A percentile compares a stretch with the other conserved stretches of the same genome.
Conservation (phyloP, 2,113 vertebrate species). For the Oncorhynchus nerka region DNA sequence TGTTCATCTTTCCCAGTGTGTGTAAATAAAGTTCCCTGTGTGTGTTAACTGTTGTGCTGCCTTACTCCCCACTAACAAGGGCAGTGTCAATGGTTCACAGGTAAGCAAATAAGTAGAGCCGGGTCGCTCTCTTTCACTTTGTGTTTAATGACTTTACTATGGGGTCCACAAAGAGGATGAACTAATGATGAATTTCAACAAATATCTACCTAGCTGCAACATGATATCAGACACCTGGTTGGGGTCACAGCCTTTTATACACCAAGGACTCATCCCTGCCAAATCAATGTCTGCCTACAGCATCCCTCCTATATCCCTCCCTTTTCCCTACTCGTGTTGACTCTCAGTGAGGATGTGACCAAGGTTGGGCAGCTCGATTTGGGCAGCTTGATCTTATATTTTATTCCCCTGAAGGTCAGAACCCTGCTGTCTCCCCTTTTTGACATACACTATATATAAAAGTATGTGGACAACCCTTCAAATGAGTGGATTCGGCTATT, state of each 20-base stretch:
- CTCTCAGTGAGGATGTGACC: not conserved
- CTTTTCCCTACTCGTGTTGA: not conserved
- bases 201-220: not conserved
- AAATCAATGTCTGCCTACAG: not conserved
- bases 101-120: too few relatives aligned
- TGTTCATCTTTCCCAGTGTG: too few relatives aligned
- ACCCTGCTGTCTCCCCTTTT: not conserved
- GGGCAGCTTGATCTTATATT: not conserved
- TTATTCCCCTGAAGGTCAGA: not conserved
- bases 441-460: not conserved
- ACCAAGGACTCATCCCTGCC: not conserved
- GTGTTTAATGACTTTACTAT: too few relatives aligned
- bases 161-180: too few relatives aligned
- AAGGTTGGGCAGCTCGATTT: not conserved
- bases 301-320: not conserved
- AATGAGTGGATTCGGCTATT: too few relatives aligned
- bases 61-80: too few relatives aligned
- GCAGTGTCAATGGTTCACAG: too few relatives aligned
- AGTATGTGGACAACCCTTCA: too few relatives aligned
- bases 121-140: too few relatives aligned
- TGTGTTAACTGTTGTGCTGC: too few relatives aligned
- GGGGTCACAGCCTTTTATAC: not conserved
- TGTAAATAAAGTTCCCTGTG: too few relatives aligned
- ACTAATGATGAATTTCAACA: not conserved
- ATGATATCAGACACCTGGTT: not conserved